These are phyloP conservation scores for Connochaetes taurinus DNA, from an alignment of 2,113 vertebrate genomes.

Conservation along the genomic window DNA sequence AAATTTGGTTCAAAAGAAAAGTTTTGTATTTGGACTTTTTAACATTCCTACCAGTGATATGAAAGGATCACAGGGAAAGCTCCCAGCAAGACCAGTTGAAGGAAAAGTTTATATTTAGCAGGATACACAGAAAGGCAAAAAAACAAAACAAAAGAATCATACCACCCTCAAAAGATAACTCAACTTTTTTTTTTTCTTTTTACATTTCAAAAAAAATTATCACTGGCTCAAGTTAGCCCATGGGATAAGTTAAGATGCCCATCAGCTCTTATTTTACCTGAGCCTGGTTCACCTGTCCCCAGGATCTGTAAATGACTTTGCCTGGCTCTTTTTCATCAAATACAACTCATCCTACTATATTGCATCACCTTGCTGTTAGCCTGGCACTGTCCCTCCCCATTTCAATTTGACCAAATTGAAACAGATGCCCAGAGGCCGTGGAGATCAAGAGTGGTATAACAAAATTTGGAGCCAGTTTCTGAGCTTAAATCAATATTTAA, in stretches of 20 bases:
- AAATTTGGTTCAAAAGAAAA: not conserved
- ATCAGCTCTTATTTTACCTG: constrained; percentile 2
- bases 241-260: not conserved
- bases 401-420: constrained; percentile 60
- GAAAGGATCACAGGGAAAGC: not conserved
- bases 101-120: not conserved
- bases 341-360: constrained; percentile 31
- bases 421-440: constrained; percentile 58
- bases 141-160: not conserved
- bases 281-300: not conserved
- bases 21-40: not conserved
- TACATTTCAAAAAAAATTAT: constrained; percentile 16
- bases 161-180: not conserved
- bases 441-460: constrained; percentile 50
- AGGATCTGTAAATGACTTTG: constrained; percentile 22
- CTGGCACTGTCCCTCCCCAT: constrained; percentile 42
- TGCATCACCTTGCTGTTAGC: constrained; percentile 22
- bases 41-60: not conserved
- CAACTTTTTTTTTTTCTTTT: not conserved
- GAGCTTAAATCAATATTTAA: constrained; percentile 62
- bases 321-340: constrained; percentile 56
- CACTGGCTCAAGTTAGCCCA: not conserved
- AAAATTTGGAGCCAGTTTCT: constrained; percentile 61
- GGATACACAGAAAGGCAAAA: not conserved
- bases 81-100: not conserved